Evolutionary conservation across 2,888 invertebrate species (phyloP).

Genomic region (Clanis bilineata): DNA sequence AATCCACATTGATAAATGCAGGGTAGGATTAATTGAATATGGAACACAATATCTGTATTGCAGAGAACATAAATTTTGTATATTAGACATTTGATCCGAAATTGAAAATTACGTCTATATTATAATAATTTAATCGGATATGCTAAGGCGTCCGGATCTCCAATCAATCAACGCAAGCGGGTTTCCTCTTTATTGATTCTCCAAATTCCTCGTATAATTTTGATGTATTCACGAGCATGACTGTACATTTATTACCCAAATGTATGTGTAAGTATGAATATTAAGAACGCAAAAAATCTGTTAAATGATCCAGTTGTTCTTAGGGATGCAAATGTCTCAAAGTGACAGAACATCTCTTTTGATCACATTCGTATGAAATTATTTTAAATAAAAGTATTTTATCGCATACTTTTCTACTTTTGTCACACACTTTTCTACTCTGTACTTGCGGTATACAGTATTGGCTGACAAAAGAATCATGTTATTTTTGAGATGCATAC

Average conservation of each 20-base stretch:
- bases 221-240: background rate
- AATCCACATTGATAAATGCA: background rate
- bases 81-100: background rate
- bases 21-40: background rate
- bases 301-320: no score
- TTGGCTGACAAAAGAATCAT: no score
- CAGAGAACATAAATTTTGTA: background rate
- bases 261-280: background rate
- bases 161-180: background rate
- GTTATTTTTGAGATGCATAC: no score
- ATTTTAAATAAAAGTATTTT: no score
- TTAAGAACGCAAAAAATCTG: background rate
- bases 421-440: no score
- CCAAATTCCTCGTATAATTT: background rate
- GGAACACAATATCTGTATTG: background rate
- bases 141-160: background rate
- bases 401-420: no score
- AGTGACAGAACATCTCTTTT: no score
- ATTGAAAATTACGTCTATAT: background rate
- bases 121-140: background rate
- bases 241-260: background rate
- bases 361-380: no score
- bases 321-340: no score
- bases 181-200: background rate
- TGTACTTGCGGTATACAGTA: no score